Evolutionary conservation across 1,140 invertebrate genomes (phyloP).

Genomic region (Neodiprion lecontei): DNA sequence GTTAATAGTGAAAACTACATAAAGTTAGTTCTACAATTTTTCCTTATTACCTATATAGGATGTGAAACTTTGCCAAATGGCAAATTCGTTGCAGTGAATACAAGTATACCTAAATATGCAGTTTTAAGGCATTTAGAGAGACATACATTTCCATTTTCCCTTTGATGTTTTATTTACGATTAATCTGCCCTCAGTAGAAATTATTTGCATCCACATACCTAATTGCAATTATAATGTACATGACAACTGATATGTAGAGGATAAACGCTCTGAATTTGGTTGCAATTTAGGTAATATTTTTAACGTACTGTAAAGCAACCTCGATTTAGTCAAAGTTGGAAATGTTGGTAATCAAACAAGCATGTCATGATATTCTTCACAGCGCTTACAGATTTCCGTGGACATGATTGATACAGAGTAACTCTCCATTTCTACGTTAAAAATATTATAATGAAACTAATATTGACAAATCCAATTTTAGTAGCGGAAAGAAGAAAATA

Average conservation of each 20-base stretch:
- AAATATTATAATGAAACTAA: too few species aligned
- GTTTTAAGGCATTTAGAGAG: not conserved
- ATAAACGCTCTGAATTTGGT: not conserved
- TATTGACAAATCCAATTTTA: too few species aligned
- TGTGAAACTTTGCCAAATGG: not conserved
- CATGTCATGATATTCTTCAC: not conserved
- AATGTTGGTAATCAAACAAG: not conserved
- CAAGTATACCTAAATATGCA: not conserved
- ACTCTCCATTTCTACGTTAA: not conserved
- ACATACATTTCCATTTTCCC: slow-evolving; percentile 2
- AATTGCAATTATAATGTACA: not conserved
- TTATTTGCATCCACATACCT: not conserved
- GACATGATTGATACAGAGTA: not conserved
- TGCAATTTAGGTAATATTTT: not conserved
- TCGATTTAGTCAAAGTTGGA: not conserved
- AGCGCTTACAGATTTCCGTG: not conserved
- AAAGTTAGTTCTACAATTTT: too few species aligned
- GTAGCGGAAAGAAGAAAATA: too few species aligned
- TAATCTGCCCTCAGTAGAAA: not conserved
- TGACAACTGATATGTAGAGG: slow-evolving; percentile 3
- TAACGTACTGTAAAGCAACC: not conserved
- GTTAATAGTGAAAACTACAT: too few species aligned
- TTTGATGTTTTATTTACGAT: not conserved
- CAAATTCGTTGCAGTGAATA: not conserved
- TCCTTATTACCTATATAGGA: not conserved